Evolutionary conservation across 2,797 vertebrate species (phyloP), one percentile per base, ranked within the genome.

Genomic region (Chromis chromis): DNA sequence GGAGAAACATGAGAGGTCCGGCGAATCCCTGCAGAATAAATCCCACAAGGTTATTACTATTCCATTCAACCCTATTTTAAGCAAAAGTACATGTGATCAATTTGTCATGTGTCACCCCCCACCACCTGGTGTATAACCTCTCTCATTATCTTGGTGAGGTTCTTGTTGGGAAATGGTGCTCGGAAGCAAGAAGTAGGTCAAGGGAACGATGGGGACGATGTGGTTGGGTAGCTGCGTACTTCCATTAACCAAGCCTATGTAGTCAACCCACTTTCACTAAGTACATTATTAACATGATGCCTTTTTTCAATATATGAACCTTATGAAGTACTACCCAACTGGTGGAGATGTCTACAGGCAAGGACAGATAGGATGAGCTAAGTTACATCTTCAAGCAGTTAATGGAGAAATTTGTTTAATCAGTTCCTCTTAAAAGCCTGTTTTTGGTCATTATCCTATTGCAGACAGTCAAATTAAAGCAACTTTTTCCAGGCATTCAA

Each of bases 91-190:
- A 69, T 66, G 65, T 44, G 33, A 84, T 77, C 73, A 79, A 87
- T 92, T 91, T 92, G 86, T 88, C 82, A 88, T 82, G 76, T 83
- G 82, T 86, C 83, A 70, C 74, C 66, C 85, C 71, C 21, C 13
- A 50, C 75, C 78, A 78, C 68, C 82, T 82, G 65, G 59, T 67
- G 28, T 60, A 59, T 44, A 49, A 78, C 79, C 76, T 65, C 27
- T 50, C 60, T 89, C 79, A 74, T 89, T 90, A 91, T 69, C 21
- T 74, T 27, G 39, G 31, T 36, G 13, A 74, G 58, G 36, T 76
- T 39, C 56, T 78, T 42, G 33, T 56, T 52, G 69, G 52, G 28
- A 81, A 65, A 67, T 33, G 65, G 44, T 39, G 40, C 44, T 64
- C 33, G 39, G 46, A 63, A 36, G 65, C 33, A 78, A 70, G 31